These are phyloP conservation scores for Drosophila grimshawi DNA, from an alignment of 1,140 invertebrate genomes.

Conservation along the genomic window DNA sequence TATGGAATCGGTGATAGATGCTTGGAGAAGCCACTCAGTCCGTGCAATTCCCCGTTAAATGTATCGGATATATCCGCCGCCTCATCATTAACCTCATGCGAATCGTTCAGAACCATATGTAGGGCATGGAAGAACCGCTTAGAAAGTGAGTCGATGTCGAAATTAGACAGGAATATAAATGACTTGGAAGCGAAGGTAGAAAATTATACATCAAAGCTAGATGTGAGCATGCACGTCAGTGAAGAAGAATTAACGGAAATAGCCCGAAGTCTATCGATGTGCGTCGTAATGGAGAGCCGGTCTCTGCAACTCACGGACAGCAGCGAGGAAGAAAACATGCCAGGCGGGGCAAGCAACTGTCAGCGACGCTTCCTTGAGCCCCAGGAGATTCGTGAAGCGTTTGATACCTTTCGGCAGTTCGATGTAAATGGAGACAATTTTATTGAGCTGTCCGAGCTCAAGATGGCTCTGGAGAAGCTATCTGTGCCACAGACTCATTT, in stretches of 20 bases:
- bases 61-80: background rate
- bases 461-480: conserved; percentile 51
- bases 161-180: conserved; percentile 17
- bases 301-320: conserved; percentile 10
- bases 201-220: background rate
- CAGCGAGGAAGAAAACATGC: conserved; percentile 19
- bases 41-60: background rate
- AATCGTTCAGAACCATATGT: conserved; percentile 37
- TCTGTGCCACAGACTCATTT: conserved; percentile 61
- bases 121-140: conserved; percentile 24
- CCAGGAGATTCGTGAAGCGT: conserved; percentile 41
- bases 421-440: conserved; percentile 49
- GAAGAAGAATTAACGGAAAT: background rate
- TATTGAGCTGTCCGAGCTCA: conserved; percentile 41
- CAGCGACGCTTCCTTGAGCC: conserved; percentile 30
- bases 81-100: conserved; percentile 48
- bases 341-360: background rate
- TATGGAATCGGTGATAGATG: conserved; percentile 19
- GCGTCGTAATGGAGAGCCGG: conserved; percentile 41
- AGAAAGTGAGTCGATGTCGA: conserved; percentile 29
- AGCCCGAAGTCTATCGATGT: conserved; percentile 5
- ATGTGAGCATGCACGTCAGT: background rate
- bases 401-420: conserved; percentile 24
- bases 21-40: background rate
- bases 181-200: background rate